A percentile compares a stretch with the other conserved stretches of the same genome.
phyloP scores from a whole-genome alignment of 1,140 invertebrate species.

The Ooceraea biroi region DNA sequence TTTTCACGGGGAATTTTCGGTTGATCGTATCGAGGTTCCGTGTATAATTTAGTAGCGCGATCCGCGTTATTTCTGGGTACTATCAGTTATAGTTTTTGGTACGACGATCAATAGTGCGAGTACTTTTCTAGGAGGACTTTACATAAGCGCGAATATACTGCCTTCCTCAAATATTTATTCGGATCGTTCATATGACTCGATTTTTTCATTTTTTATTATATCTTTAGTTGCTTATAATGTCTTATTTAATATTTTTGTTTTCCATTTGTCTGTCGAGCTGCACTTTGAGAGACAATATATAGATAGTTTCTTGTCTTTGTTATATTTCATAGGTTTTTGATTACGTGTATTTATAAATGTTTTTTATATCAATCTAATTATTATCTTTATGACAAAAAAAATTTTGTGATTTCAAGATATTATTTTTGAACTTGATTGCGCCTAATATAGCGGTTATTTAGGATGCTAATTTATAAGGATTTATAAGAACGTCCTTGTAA shows the following conservation, averaged over 20 bases:
- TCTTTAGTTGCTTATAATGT: background rate
- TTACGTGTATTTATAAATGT: background rate
- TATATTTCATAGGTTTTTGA: background rate
- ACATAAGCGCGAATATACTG: background rate
- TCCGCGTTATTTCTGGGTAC: background rate
- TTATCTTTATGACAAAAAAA: no score
- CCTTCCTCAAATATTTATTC: background rate
- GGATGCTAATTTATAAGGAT: no score
- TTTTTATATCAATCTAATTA: no score
- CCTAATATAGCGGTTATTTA: no score
- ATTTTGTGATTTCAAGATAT: background rate
- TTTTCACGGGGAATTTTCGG: background rate
- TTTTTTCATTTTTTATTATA: background rate
- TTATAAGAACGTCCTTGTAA: conserved; percentile 17
- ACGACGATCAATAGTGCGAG: background rate
- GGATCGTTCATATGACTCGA: background rate
- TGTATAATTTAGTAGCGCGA: background rate
- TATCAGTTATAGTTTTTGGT: background rate
- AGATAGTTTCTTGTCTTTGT: background rate
- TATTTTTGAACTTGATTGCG: background rate
- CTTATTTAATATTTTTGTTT: background rate
- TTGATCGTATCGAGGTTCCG: background rate
- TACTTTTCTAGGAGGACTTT: background rate
- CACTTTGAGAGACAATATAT: background rate
- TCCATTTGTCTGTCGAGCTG: background rate